phyloP scores from a whole-genome alignment of 2,113 vertebrate species.

The Myiagra hebetior region DNA sequence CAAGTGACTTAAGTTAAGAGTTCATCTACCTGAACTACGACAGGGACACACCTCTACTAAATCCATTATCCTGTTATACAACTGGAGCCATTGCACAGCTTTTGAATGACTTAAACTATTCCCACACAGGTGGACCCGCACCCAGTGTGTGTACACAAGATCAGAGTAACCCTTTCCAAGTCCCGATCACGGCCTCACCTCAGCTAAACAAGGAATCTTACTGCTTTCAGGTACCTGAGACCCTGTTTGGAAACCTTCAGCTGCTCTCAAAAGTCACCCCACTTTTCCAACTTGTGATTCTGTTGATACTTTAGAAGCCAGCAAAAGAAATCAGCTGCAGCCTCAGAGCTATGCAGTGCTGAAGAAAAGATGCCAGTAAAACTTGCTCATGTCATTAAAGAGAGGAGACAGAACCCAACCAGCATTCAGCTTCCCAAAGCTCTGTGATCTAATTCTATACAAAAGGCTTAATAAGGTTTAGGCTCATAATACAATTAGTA shows the following conservation, averaged over 20 bases:
- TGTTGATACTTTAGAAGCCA: not conserved
- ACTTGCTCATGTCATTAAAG: not conserved
- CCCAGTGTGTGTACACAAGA: not conserved
- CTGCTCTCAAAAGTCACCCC: not conserved
- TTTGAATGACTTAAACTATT: not conserved
- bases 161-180: not conserved
- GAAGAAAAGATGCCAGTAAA: not conserved
- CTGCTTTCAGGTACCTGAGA: not conserved
- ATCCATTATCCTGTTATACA: not conserved
- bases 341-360: not conserved
- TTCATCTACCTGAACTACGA: not conserved
- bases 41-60: not conserved
- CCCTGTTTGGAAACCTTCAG: not conserved
- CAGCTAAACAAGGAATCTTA: not conserved
- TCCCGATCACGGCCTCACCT: not conserved
- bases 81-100: not conserved
- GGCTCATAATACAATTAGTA: conserved; percentile 79
- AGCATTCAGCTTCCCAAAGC: conserved; percentile 41
- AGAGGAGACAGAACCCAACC: not conserved
- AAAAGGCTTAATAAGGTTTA: conserved; percentile 77
- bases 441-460: conserved; percentile 72
- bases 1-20: not conserved
- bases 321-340: not conserved
- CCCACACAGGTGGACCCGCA: not conserved
- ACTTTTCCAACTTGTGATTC: not conserved